Evolutionary conservation across 2,113 vertebrate genomes (phyloP).

Genomic region (Onychorhynchus coronatus): DNA sequence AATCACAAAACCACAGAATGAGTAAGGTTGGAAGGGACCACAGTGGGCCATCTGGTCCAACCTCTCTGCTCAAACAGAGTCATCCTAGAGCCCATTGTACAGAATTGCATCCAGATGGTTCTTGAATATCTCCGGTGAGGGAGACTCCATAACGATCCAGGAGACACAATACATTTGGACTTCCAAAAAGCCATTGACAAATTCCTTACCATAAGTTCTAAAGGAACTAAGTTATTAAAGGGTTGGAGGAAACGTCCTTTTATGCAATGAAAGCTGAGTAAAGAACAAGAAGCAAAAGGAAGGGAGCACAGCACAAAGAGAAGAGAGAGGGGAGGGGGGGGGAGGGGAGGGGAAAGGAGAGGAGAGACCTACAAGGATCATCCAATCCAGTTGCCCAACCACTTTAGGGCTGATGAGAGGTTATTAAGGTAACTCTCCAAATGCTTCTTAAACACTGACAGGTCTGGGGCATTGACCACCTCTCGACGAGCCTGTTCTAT

Average conservation of each 20-base stretch:
- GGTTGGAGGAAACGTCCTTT: neutral
- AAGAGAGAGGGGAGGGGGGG: too few species aligned
- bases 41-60: neutral
- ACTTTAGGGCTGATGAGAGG: neutral
- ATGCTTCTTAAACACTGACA: neutral
- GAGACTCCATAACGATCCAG: neutral
- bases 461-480: neutral
- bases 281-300: neutral
- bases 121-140: neutral
- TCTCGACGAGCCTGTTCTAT: neutral
- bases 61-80: neutral
- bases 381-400: neutral
- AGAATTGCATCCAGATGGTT: neutral
- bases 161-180: neutral
- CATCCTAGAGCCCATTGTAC: neutral
- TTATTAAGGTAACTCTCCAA: neutral
- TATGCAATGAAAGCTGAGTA: neutral
- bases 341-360: too few species aligned
- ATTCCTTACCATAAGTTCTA: neutral
- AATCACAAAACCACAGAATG: neutral
- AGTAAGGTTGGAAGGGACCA: neutral
- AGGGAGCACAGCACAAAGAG: rapidly evolving
- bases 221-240: neutral
- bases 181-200: neutral
- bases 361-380: too few species aligned